Evolutionary conservation across 2,888 invertebrate genomes (phyloP), one percentile per base, ranked within the genome.

Genomic region (Polydrusus cervinus): DNA sequence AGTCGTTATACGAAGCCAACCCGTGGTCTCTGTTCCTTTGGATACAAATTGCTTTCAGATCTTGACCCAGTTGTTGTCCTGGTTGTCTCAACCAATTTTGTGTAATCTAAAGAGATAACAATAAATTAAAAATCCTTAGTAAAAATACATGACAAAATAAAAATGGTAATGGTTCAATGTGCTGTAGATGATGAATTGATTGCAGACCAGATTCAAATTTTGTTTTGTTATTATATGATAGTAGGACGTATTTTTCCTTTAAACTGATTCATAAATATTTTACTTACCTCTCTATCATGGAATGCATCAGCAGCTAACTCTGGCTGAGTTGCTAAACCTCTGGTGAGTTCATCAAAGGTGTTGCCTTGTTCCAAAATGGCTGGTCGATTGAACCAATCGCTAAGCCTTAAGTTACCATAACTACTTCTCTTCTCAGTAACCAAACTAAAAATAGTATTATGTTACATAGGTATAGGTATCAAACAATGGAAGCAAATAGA

Each of bases 21-120:
- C 94, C 96, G 83, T 97, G 96, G 86, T 97, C 97, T 62, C 97
- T 90, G 79, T 94, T 94, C 78, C 97, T 90, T 85, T 97, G 96
- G 77, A 97, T 92, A 83, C 96, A 96, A 40, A 92, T 91, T 0
- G 96, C 93, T 53, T 94, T 91, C 75, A 97, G 88, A 86, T 97
- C 97, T 10, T 90, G 88, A 0, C 97, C 97, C 79, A 96, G 93
- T 1, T 92, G 91, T 83, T 90, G 91, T 77, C 91, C 91, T 18
- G 79, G 80, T 34, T 92, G 90, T 83, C 93, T 91, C 86, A 93
- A 92, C 69, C 93, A 85, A 84, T 88, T 92, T 80, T 91, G 89
- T 3, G 92, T 93, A 65, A 93, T 91, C 92, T 93, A 81, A 6
- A 79, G 77, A 13, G 20, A 30, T n/a, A 55, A 38, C n/a, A 34